Evolutionary conservation across 1,140 invertebrate genomes (phyloP).

Genomic region (Scaptomyza graminum): DNA sequence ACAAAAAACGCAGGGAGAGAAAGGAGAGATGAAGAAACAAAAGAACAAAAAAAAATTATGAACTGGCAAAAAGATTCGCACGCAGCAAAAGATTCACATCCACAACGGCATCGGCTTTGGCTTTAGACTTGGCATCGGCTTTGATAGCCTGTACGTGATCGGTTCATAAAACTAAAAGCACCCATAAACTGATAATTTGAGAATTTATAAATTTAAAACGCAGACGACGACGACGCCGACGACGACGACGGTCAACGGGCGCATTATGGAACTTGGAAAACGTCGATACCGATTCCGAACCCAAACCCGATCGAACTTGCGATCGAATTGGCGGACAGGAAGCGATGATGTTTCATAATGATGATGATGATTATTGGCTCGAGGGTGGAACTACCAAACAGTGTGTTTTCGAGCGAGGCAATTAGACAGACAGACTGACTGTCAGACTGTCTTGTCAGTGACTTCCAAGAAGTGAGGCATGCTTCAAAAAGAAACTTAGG

Average conservation of each 20-base stretch:
- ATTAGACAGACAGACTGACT: background rate
- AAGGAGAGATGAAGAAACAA: background rate
- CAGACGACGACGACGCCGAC: constrained; percentile 45
- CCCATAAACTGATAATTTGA: constrained; percentile 81
- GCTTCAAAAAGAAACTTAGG: constrained; percentile 21
- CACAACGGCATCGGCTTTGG: constrained; percentile 36
- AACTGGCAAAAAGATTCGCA: constrained; percentile 67
- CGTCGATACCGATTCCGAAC: constrained; percentile 35
- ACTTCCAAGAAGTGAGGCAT: constrained; percentile 38
- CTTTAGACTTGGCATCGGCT: constrained; percentile 1
- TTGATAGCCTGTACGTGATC: constrained; percentile 73
- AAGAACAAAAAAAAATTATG: constrained; percentile 14
- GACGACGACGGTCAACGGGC: constrained; percentile 29
- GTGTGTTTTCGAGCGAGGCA: background rate
- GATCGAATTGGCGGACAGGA: constrained; percentile 46
- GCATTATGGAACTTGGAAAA: constrained; percentile 41
- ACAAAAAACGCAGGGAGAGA: background rate
- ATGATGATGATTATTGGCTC: constrained; percentile 28
- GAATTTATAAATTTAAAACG: constrained; percentile 75
- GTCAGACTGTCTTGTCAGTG: background rate
- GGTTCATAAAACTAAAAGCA: constrained; percentile 81
- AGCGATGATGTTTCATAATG: constrained; percentile 46
- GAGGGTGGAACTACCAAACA: constrained; percentile 11
- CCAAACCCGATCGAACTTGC: constrained; percentile 27
- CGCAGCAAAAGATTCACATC: constrained; percentile 43